Conservation (phyloP, 2,888 invertebrate genomes). For the Autographa gamma region DNA sequence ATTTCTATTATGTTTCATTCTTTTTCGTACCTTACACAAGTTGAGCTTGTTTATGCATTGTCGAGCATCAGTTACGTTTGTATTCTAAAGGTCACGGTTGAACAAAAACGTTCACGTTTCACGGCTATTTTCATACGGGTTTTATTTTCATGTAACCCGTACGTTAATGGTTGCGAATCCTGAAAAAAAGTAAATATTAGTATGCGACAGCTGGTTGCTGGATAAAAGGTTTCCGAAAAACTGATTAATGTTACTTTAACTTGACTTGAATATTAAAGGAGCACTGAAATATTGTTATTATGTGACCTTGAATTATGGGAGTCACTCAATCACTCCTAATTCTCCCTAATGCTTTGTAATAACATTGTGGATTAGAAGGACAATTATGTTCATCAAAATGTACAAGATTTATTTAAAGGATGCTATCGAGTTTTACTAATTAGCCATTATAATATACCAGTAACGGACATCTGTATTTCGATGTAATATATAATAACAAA, state of each 20-base stretch:
- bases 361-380: not conserved
- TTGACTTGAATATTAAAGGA: constrained; percentile 37
- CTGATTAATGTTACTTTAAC: constrained; percentile 47
- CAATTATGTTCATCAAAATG: not conserved
- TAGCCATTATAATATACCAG: not conserved
- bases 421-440: too few relatives aligned
- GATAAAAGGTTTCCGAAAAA: constrained; percentile 55
- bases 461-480: not conserved
- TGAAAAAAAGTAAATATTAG: constrained; percentile 34
- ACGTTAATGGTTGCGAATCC: not conserved
- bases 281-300: constrained; percentile 20
- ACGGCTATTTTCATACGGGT: constrained; percentile 1
- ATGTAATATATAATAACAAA: not conserved
- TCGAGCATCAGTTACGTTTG: not conserved
- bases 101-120: constrained; percentile 3
- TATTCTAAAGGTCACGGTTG: constrained; percentile 4
- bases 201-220: constrained; percentile 33
- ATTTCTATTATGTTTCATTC: not conserved
- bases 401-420: too few relatives aligned
- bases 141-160: not conserved
- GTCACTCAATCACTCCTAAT: too few relatives aligned
- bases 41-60: constrained; percentile 6
- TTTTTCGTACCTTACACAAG: not conserved
- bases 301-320: not conserved
- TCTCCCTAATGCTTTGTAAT: too few relatives aligned